A percentile compares a stretch with the other conserved stretches of the same genome.
Conservation (phyloP, 2,888 invertebrate species). For the Machimus rusticus region DNA sequence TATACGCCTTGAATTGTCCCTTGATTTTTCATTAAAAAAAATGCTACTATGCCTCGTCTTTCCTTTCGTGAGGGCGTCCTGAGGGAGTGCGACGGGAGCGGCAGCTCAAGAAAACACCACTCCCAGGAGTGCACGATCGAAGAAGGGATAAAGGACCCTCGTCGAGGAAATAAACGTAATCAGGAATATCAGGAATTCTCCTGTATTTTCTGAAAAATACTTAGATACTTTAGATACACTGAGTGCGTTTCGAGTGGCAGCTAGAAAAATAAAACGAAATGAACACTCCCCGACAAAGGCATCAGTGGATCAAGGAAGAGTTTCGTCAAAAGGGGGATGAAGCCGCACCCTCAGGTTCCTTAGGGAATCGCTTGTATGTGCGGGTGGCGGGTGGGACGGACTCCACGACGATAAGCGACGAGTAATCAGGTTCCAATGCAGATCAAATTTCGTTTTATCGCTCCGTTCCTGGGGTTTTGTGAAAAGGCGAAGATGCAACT, state of each 20-base stretch:
- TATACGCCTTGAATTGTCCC: not conserved
- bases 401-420: not conserved
- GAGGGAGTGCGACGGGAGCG: not conserved
- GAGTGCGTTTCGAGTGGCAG: not conserved
- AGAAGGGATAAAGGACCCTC: not conserved
- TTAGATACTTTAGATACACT: not conserved
- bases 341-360: not conserved
- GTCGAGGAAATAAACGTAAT: not conserved
- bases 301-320: not conserved
- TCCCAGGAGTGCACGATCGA: not conserved
- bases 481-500: not conserved
- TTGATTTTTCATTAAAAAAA: not conserved
- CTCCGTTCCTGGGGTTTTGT: not conserved
- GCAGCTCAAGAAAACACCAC: not conserved
- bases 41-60: not conserved
- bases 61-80: not conserved
- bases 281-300: not conserved
- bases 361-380: not conserved
- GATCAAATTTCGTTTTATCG: not conserved
- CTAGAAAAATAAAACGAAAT: constrained; percentile 17
- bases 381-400: not conserved
- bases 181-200: not conserved
- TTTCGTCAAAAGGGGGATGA: not conserved
- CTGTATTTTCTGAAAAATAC: not conserved
- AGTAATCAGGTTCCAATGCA: constrained; percentile 9